Evolutionary conservation across 1,140 invertebrate species (phyloP).

Genomic region (Sesamia nonagrioides): DNA sequence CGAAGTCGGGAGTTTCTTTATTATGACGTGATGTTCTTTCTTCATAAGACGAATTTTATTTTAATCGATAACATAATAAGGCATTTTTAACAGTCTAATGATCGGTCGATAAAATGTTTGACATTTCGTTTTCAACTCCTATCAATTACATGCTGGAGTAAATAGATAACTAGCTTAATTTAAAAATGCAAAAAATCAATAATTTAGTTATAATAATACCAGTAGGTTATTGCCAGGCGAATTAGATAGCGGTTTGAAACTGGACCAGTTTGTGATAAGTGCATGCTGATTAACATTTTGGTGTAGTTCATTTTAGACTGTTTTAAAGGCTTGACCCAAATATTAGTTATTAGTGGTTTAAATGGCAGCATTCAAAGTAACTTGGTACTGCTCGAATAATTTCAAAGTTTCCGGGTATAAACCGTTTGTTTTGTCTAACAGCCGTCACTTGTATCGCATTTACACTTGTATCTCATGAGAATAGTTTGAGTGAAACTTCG

Average conservation of each 20-base stretch:
- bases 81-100: conserved; percentile 7
- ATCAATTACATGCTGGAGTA: conserved; percentile 7
- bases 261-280: conserved; percentile 44
- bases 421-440: neutral
- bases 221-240: conserved; percentile 35
- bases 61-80: neutral
- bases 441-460: neutral
- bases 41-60: neutral
- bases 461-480: too few relatives aligned
- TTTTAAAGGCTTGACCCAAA: conserved; percentile 39
- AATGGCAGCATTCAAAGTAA: conserved; percentile 20
- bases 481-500: neutral
- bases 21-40: neutral
- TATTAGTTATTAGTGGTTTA: conserved; percentile 41
- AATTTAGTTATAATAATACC: conserved; percentile 34
- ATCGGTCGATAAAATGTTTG: conserved; percentile 6
- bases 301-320: conserved; percentile 42
- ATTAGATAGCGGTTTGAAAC: conserved; percentile 44
- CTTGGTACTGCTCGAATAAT: neutral
- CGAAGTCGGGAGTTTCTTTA: conserved; percentile 18
- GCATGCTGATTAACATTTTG: conserved; percentile 42
- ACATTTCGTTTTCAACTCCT: conserved; percentile 40
- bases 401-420: conserved; percentile 30
- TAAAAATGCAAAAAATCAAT: conserved; percentile 39
- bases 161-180: conserved; percentile 27